Base-by-base conservation (phyloP, 2,888 invertebrate species). In the Molanna angustata region DNA sequence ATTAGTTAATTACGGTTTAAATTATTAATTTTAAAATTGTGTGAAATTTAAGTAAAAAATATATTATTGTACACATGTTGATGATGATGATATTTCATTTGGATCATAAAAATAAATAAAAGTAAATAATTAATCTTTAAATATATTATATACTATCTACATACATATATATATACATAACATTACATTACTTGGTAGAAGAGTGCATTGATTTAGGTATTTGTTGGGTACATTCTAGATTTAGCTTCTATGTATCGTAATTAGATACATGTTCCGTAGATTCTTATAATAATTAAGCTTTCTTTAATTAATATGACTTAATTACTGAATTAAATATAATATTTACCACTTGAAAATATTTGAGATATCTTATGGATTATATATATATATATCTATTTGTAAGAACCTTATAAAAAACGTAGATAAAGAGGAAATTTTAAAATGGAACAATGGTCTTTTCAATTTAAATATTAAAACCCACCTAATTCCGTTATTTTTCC, bases 1-100 rank as follows among this genome's bases (percentile, higher is more conserved):
- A 76, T 77, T 77, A 77, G 77, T 77, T 77, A 76, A 77, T 77
- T 77, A 77, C 77, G 77, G 77, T 77, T 76, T 68, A 72, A 76
- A 76, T 73, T 71, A 74, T 71, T 76, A 74, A 74, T 73, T 72
- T 70, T 74, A 75, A 55, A 74, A 56, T 56, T 53, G 53, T 58
- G 56, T 53, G 56, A 56, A 53, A 68, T 70, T 74, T 58, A 69
- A 74, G 73, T 76, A 71, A 72, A 68, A 67, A 66, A 66, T 64
- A 65, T 70, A 69, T 60, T 53, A 59, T 53, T 60, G 57, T 58
- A 57, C 57, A 59, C 59, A 56, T 74, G 74, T 75, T 56, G 56
- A n/a, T n/a, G n/a, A n/a, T n/a, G n/a, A n/a, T 74, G 72, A 71
- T 72, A 72, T 71, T 53, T 56, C 47, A 40, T 53, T 56, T 56